Base-by-base conservation (phyloP, 2,888 invertebrate genomes). In the Andrena hattorfiana region DNA sequence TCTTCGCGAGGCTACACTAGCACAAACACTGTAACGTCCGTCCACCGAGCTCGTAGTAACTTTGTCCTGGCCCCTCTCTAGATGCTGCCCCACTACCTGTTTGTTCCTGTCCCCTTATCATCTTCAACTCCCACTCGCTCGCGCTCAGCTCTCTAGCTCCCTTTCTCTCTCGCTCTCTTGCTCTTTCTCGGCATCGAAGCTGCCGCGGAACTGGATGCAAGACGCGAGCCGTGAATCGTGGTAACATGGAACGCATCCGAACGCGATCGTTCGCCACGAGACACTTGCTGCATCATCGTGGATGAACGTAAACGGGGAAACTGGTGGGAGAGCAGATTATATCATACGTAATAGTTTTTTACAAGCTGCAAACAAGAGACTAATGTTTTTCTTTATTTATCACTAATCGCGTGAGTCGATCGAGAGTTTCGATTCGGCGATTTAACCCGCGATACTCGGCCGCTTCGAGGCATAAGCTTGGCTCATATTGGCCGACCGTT, bases 41-140 rank as follows among this genome's bases (percentile, higher is more conserved):
- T 76, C 26, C 63, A 48, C 74, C 70, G 59, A 35, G 42, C 13
- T 20, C 56, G 64, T 73, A 64, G 64, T 66, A 77, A 69, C 75
- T 84, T 86, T 89, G 89, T 86, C 68, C 73, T 83, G 72, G 73
- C 85, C 81, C 69, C 56, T 80, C 74, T 77, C 83, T 71, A 66
- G 71, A 32, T 35, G 59, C 63, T 64, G 62, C 66, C 81, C 78
- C 81, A 78, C 87, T 63, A 59, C 48, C n/a, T 35, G 42, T 16
- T 56, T 35, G 42, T 16, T 56, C 10, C 56, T 10, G 10, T 23
- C 59, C 63, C n/a, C 66, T 74, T 80, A 77, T 83, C 70, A 67
- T 72, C 68, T 69, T 66, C 56, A 30, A 54, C 72, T 63, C 79
- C 78, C 76, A 69, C 72, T 76, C 71, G 59, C n/a, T 23, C 30